Base-by-base conservation (phyloP, 2,888 invertebrate genomes). In the Lasioglossum leucozonium region DNA sequence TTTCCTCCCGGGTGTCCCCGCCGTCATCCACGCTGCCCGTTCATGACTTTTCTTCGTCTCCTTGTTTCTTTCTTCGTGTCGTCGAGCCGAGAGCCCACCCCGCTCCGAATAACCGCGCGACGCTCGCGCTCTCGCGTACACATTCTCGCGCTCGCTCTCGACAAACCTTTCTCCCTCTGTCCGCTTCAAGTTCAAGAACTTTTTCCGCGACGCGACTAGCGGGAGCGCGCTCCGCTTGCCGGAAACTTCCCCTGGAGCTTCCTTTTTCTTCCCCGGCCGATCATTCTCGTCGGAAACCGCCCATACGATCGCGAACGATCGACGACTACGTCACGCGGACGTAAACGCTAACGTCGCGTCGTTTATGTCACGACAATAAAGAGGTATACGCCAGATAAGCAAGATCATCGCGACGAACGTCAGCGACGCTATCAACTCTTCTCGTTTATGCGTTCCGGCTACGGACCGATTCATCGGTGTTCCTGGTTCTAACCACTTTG, bases 1-100 rank as follows among this genome's bases (percentile, higher is more conserved):
- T 92, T 91, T 91, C 89, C 90, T 84, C 89, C 89, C 89, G 86
- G 78, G 82, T 84, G 90, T 75, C 71, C 73, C 78, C 69, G 76
- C 30, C 80, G 84, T 87, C 81, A 84, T 86, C 79, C 84, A 58
- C 79, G 73, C 78, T 58, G 87, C 55, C 84, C 90, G 89, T 90
- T 89, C 90, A 89, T 90, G 86, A 90, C 76, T 89, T 90, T 87
- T 81, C 86, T 81, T 81, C 87, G 84, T 72, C 87, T 71, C 79
- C 83, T 89, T 58, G 75, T 69, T 74, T 82, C 83, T 79, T 87
- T 81, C 79, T 72, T 82, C 77, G 79, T 71, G 77, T 80, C 80
- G 69, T 77, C 72, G 77, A 79, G 75, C 16, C 74, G 40, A 82
- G 30, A 42, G 69, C 81, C 71, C 62, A 67, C 79, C 79, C 79